phyloP scores from a whole-genome alignment of 2,113 vertebrate species.

The Marcusenius ussheri region DNA sequence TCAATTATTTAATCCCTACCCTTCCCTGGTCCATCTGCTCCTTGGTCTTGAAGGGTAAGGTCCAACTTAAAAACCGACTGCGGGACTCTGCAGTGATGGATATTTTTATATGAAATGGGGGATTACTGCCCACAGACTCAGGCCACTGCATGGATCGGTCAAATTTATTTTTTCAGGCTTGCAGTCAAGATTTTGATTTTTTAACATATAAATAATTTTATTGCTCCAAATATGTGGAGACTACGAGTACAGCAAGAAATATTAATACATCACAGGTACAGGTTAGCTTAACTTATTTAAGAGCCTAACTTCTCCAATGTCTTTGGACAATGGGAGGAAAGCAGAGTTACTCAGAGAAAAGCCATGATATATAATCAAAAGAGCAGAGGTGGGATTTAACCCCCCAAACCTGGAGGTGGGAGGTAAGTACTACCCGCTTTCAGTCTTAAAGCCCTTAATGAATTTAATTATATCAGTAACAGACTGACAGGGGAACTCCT shows the following conservation, averaged over 20 bases:
- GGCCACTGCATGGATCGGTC: background rate
- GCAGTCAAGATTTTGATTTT: background rate
- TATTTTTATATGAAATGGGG: background rate
- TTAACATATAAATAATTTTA: background rate
- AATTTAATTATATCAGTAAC: background rate
- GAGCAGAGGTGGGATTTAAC: background rate
- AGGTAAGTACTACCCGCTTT: background rate
- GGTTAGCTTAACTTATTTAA: background rate
- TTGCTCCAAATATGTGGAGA: background rate
- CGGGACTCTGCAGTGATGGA: background rate
- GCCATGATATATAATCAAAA: background rate
- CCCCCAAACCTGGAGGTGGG: background rate
- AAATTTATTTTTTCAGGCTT: background rate
- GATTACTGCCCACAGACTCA: background rate
- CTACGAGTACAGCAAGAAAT: background rate
- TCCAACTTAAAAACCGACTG: background rate
- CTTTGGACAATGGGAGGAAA: background rate
- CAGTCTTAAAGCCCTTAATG: background rate
- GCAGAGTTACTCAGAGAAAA: background rate
- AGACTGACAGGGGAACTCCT: background rate
- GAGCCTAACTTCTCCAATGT: background rate
- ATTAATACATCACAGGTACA: background rate
- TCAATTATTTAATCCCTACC: background rate
- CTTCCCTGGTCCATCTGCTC: background rate
- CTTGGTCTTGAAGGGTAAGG: background rate